phyloP scores from a whole-genome alignment of 2,113 vertebrate species.

The Platycercus adscitus region DNA sequence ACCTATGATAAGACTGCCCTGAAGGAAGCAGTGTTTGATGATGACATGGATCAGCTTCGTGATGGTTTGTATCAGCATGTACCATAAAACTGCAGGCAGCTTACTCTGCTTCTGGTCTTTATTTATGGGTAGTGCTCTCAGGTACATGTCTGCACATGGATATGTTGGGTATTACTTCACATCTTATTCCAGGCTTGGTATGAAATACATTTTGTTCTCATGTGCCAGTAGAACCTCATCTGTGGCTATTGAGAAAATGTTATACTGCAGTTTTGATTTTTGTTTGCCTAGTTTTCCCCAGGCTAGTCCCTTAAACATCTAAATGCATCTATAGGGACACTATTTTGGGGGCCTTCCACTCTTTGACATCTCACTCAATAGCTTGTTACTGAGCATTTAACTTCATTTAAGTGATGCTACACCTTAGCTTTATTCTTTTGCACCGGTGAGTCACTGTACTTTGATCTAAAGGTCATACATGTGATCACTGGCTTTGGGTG shows the following conservation, averaged over 20 bases:
- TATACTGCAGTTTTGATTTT: neutral
- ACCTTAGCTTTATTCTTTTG: neutral
- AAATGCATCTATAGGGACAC: neutral
- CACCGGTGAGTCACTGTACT: slow-evolving; percentile 31
- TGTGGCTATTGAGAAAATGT: neutral
- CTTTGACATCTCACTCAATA: neutral
- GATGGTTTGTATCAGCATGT: slow-evolving; percentile 81
- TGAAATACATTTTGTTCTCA: neutral
- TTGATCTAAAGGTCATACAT: slow-evolving; percentile 7
- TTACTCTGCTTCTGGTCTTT: neutral
- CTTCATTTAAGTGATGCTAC: neutral
- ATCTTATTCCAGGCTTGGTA: neutral
- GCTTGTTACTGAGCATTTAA: neutral
- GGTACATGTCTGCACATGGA: neutral
- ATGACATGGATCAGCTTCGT: slow-evolving; percentile 96
- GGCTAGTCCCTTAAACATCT: neutral
- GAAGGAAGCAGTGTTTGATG: slow-evolving; percentile 96
- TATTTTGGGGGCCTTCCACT: neutral
- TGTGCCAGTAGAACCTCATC: neutral
- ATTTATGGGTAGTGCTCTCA: neutral
- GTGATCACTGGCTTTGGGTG: slow-evolving; percentile 9
- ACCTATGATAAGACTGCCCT: slow-evolving; percentile 94
- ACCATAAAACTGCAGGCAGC: neutral
- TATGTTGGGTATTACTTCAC: neutral
- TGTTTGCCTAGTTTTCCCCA: neutral